Conservation (phyloP, 2,797 vertebrate species). For the Paguma larvata region DNA sequence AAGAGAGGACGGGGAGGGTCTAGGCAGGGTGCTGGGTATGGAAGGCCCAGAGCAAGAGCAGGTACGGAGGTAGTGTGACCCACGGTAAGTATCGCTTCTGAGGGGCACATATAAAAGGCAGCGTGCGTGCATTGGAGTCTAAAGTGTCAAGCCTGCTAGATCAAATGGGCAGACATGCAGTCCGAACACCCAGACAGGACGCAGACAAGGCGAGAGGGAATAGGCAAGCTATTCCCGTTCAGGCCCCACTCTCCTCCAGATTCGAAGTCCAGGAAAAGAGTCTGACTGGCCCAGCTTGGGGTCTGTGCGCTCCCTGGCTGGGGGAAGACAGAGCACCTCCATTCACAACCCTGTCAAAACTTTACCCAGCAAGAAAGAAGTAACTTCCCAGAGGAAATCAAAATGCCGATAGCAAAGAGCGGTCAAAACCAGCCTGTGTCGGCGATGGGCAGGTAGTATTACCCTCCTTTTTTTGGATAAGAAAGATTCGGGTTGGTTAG, state of each 20-base stretch:
- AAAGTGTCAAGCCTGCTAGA: not conserved
- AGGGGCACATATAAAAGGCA: not conserved
- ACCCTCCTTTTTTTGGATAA: not conserved
- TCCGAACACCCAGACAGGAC: not conserved
- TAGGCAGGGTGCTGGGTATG: not conserved
- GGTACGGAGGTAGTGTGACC: accelerated
- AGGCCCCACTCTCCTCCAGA: not conserved
- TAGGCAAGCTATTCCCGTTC: not conserved
- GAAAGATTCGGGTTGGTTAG: not conserved
- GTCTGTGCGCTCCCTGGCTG: too few species aligned
- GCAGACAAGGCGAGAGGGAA: not conserved
- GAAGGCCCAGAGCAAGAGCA: not conserved
- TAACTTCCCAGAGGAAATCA: not conserved
- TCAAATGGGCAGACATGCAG: not conserved
- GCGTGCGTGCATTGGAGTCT: too few species aligned
- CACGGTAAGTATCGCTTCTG: not conserved
- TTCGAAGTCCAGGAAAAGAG: not conserved
- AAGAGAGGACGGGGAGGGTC: not conserved
- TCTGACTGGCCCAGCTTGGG: not conserved
- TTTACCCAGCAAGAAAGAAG: not conserved
- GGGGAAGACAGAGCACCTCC: not conserved
- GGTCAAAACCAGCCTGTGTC: not conserved
- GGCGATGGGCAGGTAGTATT: too few species aligned
- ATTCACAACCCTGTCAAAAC: not conserved
- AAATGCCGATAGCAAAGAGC: not conserved